phyloP scores from a whole-genome alignment of 1,140 invertebrate genomes.

The Cryptotermes secundus region DNA sequence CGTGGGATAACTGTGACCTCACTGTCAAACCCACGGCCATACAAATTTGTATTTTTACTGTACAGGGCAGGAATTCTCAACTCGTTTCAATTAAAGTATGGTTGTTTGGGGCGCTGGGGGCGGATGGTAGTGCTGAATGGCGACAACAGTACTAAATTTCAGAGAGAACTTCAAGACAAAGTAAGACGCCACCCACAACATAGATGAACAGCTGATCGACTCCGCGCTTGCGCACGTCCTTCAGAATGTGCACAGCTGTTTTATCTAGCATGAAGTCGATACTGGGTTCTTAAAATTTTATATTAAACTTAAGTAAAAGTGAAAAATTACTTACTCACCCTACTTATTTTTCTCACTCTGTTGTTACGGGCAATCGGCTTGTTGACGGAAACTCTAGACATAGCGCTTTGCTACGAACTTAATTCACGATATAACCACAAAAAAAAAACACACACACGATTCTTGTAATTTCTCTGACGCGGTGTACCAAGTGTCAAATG shows the following conservation, averaged over 20 bases:
- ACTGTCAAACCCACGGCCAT: too few relatives aligned
- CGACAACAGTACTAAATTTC: background rate
- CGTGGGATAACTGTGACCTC: too few relatives aligned
- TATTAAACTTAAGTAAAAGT: too few relatives aligned
- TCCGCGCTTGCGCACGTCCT: background rate
- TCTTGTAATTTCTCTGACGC: background rate
- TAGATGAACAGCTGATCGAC: background rate
- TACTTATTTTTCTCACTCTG: slow-evolving; percentile 51
- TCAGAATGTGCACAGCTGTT: background rate
- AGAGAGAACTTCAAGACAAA: background rate
- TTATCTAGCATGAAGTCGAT: background rate
- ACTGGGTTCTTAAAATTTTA: too few relatives aligned
- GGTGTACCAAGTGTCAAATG: too few relatives aligned
- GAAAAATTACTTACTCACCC: slow-evolving; percentile 44
- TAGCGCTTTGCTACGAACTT: slow-evolving; percentile 31
- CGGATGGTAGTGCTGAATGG: background rate
- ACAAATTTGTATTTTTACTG: background rate
- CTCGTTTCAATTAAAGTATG: background rate
- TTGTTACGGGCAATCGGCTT: slow-evolving; percentile 48
- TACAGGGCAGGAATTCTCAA: background rate
- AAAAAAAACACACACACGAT: background rate
- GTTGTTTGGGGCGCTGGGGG: background rate
- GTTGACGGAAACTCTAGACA: slow-evolving; percentile 53
- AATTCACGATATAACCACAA: background rate
- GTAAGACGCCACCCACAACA: background rate